Percentiles rank a stretch among this genome's conserved stretches.
Evolutionary conservation across 2,113 vertebrate genomes (phyloP).

Genomic region (Zosterops hypoxanthus): DNA sequence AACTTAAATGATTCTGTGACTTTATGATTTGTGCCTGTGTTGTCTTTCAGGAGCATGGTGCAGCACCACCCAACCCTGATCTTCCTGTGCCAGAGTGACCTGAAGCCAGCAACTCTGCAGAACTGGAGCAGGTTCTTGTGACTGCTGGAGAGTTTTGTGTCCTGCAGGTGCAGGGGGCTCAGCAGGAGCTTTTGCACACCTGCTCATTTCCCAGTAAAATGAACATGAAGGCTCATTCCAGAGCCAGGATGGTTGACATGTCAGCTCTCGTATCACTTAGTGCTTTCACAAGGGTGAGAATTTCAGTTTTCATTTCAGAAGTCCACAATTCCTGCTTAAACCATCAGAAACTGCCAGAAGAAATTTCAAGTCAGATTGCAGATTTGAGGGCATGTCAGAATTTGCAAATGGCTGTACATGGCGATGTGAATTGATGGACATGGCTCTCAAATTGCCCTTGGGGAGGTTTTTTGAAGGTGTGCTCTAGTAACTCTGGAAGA

Average conservation of each 20-base stretch:
- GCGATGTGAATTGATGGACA: not conserved
- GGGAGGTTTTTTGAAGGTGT: fast-evolving
- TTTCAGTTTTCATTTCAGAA: not conserved
- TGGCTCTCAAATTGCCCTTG: not conserved
- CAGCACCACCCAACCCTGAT: not conserved
- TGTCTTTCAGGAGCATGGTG: not conserved
- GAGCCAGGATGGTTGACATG: not conserved
- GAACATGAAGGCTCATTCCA: not conserved
- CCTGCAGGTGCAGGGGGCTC: not conserved
- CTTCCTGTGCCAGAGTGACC: not conserved
- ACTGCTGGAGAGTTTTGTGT: not conserved
- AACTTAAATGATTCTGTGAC: not conserved
- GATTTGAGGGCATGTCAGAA: not conserved
- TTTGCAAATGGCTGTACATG: not conserved
- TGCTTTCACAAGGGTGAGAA: not conserved
- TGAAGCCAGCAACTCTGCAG: not conserved
- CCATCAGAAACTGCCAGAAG: not conserved
- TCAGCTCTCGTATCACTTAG: not conserved
- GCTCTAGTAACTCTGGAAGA: not conserved
- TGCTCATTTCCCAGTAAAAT: not conserved
- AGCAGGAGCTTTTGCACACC: not conserved
- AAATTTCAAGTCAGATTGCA: not conserved
- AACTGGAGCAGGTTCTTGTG: not conserved
- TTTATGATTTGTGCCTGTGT: not conserved
- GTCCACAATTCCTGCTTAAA: not conserved